phyloP scores from a whole-genome alignment of 2,113 vertebrate species.

The Otocyon megalotis region DNA sequence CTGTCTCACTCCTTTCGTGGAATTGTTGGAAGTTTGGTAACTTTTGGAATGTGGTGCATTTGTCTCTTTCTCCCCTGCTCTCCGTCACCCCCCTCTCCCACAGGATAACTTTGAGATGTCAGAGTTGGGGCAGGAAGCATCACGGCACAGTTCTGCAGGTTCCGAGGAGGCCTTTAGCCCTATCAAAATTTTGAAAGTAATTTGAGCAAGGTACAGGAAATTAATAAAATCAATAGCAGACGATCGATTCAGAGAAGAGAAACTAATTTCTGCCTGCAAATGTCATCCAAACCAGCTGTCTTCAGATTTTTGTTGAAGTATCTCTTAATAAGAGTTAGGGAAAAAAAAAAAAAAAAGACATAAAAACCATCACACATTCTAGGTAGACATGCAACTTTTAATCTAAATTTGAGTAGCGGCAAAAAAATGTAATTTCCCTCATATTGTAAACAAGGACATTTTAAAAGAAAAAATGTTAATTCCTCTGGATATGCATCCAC shows the following conservation, averaged over 20 bases:
- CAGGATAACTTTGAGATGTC: not conserved
- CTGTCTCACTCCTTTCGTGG: not conserved
- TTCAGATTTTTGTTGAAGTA: constrained; percentile 19
- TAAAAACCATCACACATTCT: not conserved
- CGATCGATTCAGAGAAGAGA: not conserved
- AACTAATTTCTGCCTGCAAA: not conserved
- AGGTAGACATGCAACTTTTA: not conserved
- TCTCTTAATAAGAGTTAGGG: not conserved
- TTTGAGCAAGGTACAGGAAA: not conserved
- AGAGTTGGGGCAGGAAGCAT: not conserved
- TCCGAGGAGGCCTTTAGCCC: not conserved
- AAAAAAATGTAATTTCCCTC: not conserved
- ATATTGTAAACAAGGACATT: not conserved
- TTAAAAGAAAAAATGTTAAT: constrained; percentile 36
- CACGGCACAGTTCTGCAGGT: not conserved
- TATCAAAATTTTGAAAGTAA: not conserved
- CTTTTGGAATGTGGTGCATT: not conserved
- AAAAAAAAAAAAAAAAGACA: not conserved
- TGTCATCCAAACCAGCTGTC: not conserved
- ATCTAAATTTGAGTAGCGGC: not conserved
- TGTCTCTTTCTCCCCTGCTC: not conserved
- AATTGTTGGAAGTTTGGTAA: not conserved
- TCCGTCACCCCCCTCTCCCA: not conserved
- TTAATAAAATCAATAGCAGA: not conserved
- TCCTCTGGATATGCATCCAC: not conserved